phyloP scores from a whole-genome alignment of 2,797 vertebrate species.

The Mastacembelus armatus region DNA sequence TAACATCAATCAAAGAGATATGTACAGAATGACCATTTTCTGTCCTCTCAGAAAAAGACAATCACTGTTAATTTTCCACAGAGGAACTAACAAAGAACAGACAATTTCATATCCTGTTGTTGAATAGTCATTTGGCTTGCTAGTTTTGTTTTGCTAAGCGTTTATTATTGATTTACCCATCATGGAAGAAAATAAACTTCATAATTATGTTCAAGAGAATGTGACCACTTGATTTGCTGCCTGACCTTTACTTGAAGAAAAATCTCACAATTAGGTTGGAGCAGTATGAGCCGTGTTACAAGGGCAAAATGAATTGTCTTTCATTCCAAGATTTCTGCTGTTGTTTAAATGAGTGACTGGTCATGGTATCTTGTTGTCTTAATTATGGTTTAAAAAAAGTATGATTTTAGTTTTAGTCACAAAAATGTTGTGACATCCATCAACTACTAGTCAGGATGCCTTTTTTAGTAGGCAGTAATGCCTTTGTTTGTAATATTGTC shows the following conservation, averaged over 20 bases:
- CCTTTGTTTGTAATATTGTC: constrained; percentile 6
- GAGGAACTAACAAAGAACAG: constrained; percentile 47
- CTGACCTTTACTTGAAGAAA: constrained; percentile 52
- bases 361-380: constrained; percentile 8
- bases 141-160: constrained; percentile 59
- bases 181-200: constrained; percentile 53
- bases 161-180: constrained; percentile 74
- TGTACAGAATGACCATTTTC: constrained; percentile 52
- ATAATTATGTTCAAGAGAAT: constrained; percentile 66
- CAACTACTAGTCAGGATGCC: not conserved
- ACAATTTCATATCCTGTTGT: constrained; percentile 60
- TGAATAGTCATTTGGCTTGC: constrained; percentile 36
- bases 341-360: constrained; percentile 17
- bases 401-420: too few relatives aligned
- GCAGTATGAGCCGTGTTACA: not conserved
- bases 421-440: too few relatives aligned
- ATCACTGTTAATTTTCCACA: constrained; percentile 54
- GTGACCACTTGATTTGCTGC: constrained; percentile 47
- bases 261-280: constrained; percentile 31
- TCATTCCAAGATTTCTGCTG: constrained; percentile 3
- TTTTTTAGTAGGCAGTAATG: too few relatives aligned
- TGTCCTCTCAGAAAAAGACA: constrained; percentile 43
- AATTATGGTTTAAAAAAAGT: not conserved
- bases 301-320: not conserved
- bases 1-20: constrained; percentile 53